A percentile compares a stretch with the other conserved stretches of the same genome.
Evolutionary conservation across 2,888 invertebrate genomes (phyloP).

Genomic region (Abscondita cerata): DNA sequence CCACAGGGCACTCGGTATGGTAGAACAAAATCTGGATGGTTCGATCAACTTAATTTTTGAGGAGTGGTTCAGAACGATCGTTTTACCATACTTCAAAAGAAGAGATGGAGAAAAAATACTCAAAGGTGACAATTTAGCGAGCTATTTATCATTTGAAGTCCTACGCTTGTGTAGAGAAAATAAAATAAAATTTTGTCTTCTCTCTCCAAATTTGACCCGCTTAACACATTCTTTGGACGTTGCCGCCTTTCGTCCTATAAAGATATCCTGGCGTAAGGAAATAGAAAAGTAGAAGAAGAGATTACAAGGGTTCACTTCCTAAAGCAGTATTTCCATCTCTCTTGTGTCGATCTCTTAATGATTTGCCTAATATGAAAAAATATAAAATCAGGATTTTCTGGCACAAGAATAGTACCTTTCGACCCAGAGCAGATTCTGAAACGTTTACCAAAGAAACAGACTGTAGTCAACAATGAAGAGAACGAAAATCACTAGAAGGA

Average conservation of each 20-base stretch:
- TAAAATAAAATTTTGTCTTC: conserved; percentile 28
- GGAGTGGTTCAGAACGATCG: conserved; percentile 13
- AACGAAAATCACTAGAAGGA: no score
- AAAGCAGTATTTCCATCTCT: no score
- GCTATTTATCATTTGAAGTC: conserved; percentile 23
- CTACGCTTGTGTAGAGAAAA: conserved; percentile 32
- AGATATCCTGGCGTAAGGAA: not conserved
- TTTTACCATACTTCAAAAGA: not conserved
- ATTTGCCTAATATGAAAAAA: no score
- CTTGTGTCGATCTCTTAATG: no score
- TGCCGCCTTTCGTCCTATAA: conserved; percentile 26
- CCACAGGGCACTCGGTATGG: conserved; percentile 7
- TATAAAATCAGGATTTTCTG: no score
- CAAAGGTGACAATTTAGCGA: conserved; percentile 46
- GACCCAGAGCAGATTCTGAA: no score
- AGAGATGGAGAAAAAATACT: conserved; percentile 21
- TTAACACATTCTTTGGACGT: no score
- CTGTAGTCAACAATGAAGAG: no score
- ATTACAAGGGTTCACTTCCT: no score
- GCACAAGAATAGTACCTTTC: no score
- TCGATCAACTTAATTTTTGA: conserved; percentile 13
- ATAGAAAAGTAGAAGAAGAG: no score
- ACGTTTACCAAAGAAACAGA: no score
- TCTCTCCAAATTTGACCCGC: conserved; percentile 36
- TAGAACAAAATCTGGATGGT: conserved; percentile 12